Conservation (phyloP, 2,888 invertebrate genomes). For the Dicroscelio sp. region DNA sequence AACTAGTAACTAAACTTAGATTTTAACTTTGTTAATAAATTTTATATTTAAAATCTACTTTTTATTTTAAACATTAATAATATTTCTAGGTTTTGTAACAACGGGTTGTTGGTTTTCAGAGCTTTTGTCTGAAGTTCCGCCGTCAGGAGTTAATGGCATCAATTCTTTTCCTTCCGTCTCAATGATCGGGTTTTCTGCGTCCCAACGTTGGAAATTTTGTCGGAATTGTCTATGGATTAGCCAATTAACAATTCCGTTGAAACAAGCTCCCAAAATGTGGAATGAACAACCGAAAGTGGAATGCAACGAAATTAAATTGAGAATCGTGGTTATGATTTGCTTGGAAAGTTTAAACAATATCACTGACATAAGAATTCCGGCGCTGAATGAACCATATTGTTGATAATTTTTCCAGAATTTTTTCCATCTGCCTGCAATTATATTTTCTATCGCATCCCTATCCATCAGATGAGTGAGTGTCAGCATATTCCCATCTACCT, state of each 20-base stretch:
- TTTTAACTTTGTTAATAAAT: too few species aligned
- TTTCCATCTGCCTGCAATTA: background rate
- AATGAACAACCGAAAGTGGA: background rate
- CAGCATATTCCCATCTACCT: too few species aligned
- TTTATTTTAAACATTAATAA: too few species aligned
- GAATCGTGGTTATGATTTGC: background rate
- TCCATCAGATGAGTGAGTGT: too few species aligned
- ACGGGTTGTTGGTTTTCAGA: too few species aligned
- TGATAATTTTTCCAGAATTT: background rate
- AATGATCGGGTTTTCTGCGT: background rate
- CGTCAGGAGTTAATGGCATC: background rate
- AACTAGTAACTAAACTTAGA: too few species aligned
- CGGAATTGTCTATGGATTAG: background rate
- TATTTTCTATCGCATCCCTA: background rate
- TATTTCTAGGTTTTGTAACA: too few species aligned
- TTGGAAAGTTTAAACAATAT: background rate
- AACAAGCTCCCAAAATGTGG: background rate
- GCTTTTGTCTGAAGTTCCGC: too few species aligned
- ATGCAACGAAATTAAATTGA: background rate
- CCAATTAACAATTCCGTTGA: background rate
- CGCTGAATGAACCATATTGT: background rate
- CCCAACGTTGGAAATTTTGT: background rate
- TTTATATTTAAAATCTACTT: too few species aligned
- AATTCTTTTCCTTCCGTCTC: background rate
- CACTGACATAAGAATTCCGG: background rate